Evolutionary conservation across 2,888 invertebrate species (phyloP).

Genomic region (Molorchus minor): DNA sequence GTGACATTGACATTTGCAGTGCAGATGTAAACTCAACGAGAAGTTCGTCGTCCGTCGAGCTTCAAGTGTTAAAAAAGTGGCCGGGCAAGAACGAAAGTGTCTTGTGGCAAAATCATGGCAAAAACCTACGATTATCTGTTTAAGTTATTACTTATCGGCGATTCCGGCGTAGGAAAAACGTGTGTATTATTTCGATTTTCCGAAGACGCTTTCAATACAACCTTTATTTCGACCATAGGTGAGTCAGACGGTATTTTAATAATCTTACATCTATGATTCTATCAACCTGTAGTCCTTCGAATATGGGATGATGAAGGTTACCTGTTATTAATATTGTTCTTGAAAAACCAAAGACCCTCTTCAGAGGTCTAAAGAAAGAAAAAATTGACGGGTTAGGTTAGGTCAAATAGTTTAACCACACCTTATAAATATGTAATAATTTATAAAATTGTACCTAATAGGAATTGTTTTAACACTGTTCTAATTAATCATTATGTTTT

Average conservation of each 20-base stretch:
- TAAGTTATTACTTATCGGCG: constrained; percentile 91
- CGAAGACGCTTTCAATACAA: constrained; percentile 94
- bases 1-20: too few species aligned
- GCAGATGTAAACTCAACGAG: too few species aligned
- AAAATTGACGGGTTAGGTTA: constrained; percentile 28
- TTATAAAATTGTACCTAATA: constrained; percentile 5
- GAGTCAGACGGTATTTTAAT: constrained; percentile 59
- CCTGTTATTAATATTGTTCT: constrained; percentile 8
- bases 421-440: constrained; percentile 40
- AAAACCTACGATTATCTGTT: constrained; percentile 95
- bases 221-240: constrained; percentile 97
- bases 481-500: background rate
- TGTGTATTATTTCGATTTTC: constrained; percentile 94
- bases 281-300: constrained; percentile 45
- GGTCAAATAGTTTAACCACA: constrained; percentile 41
- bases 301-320: constrained; percentile 37
- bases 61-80: constrained; percentile 32
- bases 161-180: constrained; percentile 94
- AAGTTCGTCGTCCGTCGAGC: too few species aligned
- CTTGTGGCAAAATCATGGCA: constrained; percentile 73
- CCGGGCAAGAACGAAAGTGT: constrained; percentile 41
- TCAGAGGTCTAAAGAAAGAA: background rate
- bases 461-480: constrained; percentile 25
- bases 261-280: too few species aligned
- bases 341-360: constrained; percentile 15